phyloP scores from a whole-genome alignment of 2,797 vertebrate genomes.

The Erethizon dorsatum region DNA sequence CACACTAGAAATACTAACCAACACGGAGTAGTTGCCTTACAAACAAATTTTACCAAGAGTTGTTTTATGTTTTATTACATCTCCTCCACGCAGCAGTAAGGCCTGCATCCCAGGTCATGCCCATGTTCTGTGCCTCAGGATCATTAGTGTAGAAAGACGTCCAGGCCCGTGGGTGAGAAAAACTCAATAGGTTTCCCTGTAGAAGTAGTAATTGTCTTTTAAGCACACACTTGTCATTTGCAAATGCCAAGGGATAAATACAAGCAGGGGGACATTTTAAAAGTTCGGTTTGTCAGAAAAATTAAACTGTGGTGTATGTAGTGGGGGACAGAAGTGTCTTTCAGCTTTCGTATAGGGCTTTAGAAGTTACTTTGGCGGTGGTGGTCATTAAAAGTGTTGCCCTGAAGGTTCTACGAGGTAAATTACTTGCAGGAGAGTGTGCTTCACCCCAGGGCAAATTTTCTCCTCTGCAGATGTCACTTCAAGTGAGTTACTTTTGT shows the following conservation, averaged over 20 bases:
- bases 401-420: constrained; percentile 86
- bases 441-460: constrained; percentile 83
- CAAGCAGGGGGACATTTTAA: constrained; percentile 50
- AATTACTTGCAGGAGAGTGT: constrained; percentile 86
- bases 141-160: neutral
- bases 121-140: neutral
- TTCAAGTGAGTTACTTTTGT: constrained; percentile 68
- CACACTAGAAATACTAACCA: constrained; percentile 8
- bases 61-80: neutral
- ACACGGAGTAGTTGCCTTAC: neutral
- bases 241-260: constrained; percentile 75
- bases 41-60: neutral
- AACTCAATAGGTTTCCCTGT: neutral
- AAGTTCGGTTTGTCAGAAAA: constrained; percentile 67
- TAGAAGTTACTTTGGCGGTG: constrained; percentile 87
- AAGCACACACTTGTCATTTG: constrained; percentile 81
- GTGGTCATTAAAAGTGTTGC: constrained; percentile 85
- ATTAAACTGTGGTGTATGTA: constrained; percentile 27
- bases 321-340: constrained; percentile 68
- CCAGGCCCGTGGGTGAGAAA: neutral
- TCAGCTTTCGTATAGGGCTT: constrained; percentile 61
- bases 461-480: constrained; percentile 80
- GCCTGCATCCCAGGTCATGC: neutral
- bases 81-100: neutral
- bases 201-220: constrained; percentile 72